Conservation (phyloP, 2,113 vertebrate species). For the Microcebus ravelobensis region DNA sequence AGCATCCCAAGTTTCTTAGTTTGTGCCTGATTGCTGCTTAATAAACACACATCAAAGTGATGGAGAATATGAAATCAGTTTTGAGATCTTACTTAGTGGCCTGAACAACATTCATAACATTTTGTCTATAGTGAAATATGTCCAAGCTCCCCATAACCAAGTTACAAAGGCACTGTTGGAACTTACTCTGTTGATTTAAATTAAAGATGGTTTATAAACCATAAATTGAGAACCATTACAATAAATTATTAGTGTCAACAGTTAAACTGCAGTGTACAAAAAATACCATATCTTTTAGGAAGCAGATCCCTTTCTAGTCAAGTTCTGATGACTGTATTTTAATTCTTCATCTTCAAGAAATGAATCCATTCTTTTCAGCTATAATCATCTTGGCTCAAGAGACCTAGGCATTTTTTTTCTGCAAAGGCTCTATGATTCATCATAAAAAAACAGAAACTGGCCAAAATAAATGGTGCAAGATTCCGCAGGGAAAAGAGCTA, state of each 20-base stretch:
- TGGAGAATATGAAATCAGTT: neutral
- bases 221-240: neutral
- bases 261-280: neutral
- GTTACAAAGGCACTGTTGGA: neutral
- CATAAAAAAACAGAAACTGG: conserved; percentile 38
- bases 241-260: conserved; percentile 21
- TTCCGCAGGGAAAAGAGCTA: conserved; percentile 22
- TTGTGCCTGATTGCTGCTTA: neutral
- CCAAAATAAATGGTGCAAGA: conserved; percentile 53
- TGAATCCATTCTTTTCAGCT: conserved; percentile 37
- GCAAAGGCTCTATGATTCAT: conserved; percentile 57
- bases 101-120: neutral
- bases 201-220: conserved; percentile 46
- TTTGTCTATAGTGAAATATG: conserved; percentile 3
- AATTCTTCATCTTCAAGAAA: conserved; percentile 41
- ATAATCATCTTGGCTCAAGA: conserved; percentile 55
- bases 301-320: neutral
- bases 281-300: neutral
- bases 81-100: neutral
- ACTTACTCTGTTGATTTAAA: conserved; percentile 43
- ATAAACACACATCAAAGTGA: neutral
- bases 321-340: neutral
- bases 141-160: neutral
- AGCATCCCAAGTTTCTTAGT: neutral
- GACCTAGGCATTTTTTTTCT: neutral